Evolutionary conservation across 2,888 invertebrate genomes (phyloP).

Genomic region (Eilema griseolum): DNA sequence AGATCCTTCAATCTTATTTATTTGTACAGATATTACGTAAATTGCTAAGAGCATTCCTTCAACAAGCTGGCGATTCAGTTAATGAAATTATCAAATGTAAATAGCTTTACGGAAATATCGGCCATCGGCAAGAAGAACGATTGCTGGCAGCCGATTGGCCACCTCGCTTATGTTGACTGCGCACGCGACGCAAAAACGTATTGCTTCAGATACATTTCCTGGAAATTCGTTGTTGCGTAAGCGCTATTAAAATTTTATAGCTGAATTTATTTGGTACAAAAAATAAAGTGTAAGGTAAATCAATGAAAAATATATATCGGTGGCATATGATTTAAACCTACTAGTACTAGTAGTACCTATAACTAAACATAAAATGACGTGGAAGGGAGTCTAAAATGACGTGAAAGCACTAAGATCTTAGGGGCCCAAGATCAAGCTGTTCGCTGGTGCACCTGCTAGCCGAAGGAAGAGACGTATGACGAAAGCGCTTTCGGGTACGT

Average conservation of each 20-base stretch:
- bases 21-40: background rate
- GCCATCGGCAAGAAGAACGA: slow-evolving; percentile 45
- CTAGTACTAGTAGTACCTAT: too few species aligned
- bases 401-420: background rate
- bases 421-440: too few species aligned
- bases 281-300: slow-evolving; percentile 25
- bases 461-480: too few species aligned
- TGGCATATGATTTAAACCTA: background rate
- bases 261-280: slow-evolving; percentile 17
- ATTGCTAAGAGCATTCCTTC: background rate
- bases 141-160: slow-evolving; percentile 19
- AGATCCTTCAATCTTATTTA: too few species aligned
- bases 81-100: slow-evolving; percentile 32
- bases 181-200: slow-evolving; percentile 33
- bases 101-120: slow-evolving; percentile 48
- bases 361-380: background rate
- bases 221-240: slow-evolving; percentile 23
- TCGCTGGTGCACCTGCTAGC: too few species aligned
- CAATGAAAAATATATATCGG: slow-evolving; percentile 1
- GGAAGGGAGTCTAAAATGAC: background rate
- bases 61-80: slow-evolving; percentile 13
- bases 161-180: slow-evolving; percentile 20
- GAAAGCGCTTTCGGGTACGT: too few species aligned
- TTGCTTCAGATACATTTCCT: slow-evolving; percentile 31
- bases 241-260: slow-evolving; percentile 16